Percentiles rank a stretch among this genome's conserved stretches.
Conservation (phyloP, 2,888 invertebrate genomes). For the Campoplex capitator region DNA sequence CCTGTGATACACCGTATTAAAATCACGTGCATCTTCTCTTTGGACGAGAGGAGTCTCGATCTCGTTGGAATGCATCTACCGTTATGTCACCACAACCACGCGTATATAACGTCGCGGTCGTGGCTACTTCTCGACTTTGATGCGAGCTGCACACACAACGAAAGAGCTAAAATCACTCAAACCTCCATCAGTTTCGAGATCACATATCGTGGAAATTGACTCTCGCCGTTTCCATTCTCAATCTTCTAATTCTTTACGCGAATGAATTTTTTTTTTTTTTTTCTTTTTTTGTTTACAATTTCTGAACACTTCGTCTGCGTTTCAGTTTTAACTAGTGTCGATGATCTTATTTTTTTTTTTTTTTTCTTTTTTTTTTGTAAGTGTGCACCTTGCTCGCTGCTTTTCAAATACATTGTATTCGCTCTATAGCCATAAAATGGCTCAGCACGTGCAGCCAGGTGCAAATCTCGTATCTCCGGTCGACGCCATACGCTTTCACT, state of each 20-base stretch:
- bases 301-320: neutral
- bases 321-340: neutral
- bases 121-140: conserved; percentile 26
- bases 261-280: neutral
- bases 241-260: neutral
- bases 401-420: neutral
- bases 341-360: neutral
- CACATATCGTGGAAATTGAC: conserved; percentile 14
- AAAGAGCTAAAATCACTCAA: conserved; percentile 1
- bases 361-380: neutral
- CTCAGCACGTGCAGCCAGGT: conserved; percentile 51
- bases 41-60: conserved; percentile 62
- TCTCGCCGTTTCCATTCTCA: conserved; percentile 25
- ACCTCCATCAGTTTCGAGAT: neutral
- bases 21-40: conserved; percentile 37
- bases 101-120: conserved; percentile 55
- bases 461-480: conserved; percentile 61
- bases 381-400: neutral
- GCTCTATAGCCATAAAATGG: conserved; percentile 4
- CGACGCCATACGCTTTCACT: conserved; percentile 61
- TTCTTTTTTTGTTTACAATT: neutral
- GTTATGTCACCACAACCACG: conserved; percentile 77
- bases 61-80: conserved; percentile 77
- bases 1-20: conserved; percentile 31
- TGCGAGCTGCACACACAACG: neutral